phyloP scores from a whole-genome alignment of 2,113 vertebrate species.

The Peucedramus taeniatus region DNA sequence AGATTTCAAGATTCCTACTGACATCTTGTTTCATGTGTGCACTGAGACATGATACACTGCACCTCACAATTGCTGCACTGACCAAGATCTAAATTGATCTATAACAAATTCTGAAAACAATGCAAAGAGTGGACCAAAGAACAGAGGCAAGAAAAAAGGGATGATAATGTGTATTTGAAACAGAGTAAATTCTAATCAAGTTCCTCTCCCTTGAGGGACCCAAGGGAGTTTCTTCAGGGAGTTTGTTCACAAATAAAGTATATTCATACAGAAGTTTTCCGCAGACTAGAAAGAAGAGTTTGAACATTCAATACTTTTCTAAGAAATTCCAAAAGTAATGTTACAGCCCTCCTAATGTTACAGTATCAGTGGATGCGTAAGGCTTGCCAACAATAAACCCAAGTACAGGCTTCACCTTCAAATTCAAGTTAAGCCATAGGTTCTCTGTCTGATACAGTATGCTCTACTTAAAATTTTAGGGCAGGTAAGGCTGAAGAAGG shows the following conservation, averaged over 20 bases:
- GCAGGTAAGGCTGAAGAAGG: neutral
- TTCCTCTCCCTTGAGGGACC: neutral
- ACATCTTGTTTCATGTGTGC: neutral
- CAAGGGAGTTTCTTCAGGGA: neutral
- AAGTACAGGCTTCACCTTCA: neutral
- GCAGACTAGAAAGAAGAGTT: neutral
- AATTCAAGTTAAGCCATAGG: neutral
- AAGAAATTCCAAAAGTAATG: neutral
- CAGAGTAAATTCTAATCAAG: neutral
- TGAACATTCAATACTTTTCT: neutral
- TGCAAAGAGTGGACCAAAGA: neutral
- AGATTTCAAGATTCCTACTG: neutral
- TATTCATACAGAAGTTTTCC: neutral
- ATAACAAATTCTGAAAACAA: neutral
- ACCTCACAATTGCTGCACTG: neutral
- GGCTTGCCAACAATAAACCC: neutral
- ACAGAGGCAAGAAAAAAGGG: neutral
- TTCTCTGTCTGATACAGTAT: neutral
- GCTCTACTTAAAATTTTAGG: neutral
- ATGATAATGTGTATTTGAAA: neutral
- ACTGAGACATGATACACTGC: neutral
- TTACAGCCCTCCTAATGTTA: neutral
- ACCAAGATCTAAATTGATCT: neutral
- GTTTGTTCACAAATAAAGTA: neutral
- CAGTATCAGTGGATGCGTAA: neutral